phyloP scores from a whole-genome alignment of 2,797 vertebrate genomes.

The Alca torda region DNA sequence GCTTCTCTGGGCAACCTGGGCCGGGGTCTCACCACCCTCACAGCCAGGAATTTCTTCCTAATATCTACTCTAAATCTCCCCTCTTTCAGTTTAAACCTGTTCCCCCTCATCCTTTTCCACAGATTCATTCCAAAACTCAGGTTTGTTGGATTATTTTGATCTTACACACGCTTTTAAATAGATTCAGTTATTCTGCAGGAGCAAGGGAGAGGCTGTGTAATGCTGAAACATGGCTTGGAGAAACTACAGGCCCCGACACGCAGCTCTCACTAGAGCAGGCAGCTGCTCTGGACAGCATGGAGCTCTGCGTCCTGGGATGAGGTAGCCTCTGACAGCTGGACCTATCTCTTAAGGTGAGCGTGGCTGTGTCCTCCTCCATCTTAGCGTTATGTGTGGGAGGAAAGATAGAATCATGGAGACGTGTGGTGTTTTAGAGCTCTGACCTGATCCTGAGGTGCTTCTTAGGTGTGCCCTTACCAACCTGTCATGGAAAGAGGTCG shows the following conservation, averaged over 20 bases:
- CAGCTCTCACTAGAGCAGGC: neutral
- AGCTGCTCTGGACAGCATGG: neutral
- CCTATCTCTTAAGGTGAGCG: fast-evolving
- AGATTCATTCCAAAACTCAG: neutral
- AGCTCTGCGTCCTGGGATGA: neutral
- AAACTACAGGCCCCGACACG: neutral
- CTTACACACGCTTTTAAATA: fast-evolving
- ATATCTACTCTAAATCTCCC: neutral
- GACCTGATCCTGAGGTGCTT: neutral
- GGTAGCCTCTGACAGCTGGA: neutral
- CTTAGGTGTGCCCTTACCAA: fast-evolving
- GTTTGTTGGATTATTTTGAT: neutral
- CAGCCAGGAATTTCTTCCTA: too few species aligned
- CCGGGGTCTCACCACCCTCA: neutral
- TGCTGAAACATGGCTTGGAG: neutral
- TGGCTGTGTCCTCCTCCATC: neutral
- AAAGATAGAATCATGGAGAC: neutral
- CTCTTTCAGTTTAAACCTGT: neutral
- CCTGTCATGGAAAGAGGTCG: neutral
- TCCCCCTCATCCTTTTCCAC: neutral
- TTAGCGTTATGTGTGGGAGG: neutral
- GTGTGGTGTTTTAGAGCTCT: neutral
- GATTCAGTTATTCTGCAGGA: neutral
- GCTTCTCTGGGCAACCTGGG: neutral
- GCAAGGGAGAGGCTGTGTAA: neutral